phyloP scores from a whole-genome alignment of 2,888 invertebrate species.

The Dichetophora obliterata region DNA sequence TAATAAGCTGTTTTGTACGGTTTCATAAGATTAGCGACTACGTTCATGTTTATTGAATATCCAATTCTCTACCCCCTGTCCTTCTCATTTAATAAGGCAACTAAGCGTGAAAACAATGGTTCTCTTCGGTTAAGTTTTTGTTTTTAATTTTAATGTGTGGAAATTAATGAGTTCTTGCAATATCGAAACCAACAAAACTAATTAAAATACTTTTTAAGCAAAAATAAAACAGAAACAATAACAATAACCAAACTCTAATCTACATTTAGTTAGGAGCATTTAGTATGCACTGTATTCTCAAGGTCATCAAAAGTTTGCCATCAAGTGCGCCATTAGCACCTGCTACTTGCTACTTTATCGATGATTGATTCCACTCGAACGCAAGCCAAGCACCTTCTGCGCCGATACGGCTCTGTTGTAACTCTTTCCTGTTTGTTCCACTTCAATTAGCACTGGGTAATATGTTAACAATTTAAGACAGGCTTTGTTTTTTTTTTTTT shows the following conservation, averaged over 20 bases:
- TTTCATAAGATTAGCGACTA: slow-evolving; percentile 12
- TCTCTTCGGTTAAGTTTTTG: background rate
- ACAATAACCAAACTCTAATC: slow-evolving; percentile 6
- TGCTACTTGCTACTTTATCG: background rate
- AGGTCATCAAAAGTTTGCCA: background rate
- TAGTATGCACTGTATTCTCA: background rate
- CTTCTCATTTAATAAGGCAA: background rate
- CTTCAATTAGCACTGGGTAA: background rate
- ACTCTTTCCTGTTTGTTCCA: background rate
- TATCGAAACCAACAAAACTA: background rate
- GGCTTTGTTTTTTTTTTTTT: background rate
- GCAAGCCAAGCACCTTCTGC: too few relatives aligned
- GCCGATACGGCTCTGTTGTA: background rate
- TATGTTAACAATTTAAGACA: background rate
- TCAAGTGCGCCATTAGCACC: background rate
- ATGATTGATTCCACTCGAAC: too few relatives aligned
- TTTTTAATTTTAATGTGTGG: background rate
- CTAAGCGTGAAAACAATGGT: slow-evolving; percentile 28
- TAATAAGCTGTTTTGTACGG: background rate
- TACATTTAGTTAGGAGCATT: background rate
- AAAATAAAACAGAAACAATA: background rate
- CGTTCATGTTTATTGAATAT: background rate
- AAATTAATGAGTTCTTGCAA: slow-evolving; percentile 26
- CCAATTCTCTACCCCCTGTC: background rate
- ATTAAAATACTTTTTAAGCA: background rate